phyloP scores from a whole-genome alignment of 2,888 invertebrate genomes.

The Rotaria socialis region DNA sequence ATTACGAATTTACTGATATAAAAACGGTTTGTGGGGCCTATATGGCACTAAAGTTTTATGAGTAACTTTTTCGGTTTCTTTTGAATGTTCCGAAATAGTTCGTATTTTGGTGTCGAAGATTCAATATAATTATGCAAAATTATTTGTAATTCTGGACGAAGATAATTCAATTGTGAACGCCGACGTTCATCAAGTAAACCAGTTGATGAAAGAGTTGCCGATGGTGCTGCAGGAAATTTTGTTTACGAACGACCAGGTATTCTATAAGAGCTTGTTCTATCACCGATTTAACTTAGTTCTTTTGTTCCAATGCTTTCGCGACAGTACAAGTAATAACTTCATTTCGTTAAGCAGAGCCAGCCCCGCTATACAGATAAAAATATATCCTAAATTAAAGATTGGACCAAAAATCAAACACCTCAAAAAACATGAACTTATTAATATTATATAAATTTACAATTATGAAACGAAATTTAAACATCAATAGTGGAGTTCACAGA shows the following conservation, averaged over 20 bases:
- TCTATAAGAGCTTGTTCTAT: neutral
- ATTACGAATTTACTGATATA: neutral
- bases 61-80: neutral
- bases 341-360: no score
- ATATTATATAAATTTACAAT: no score
- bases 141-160: neutral
- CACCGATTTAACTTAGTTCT: no score
- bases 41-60: neutral
- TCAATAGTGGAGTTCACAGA: no score
- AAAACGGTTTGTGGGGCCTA: neutral
- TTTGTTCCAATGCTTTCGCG: no score
- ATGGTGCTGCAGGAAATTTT: neutral
- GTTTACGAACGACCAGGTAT: neutral
- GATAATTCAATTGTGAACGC: neutral
- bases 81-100: neutral
- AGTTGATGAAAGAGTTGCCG: neutral
- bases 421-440: no score
- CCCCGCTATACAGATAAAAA: no score
- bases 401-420: no score
- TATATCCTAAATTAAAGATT: no score
- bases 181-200: constrained; percentile 4
- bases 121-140: no score
- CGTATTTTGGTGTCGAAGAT: neutral
- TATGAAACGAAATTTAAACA: no score
- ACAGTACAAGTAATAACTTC: no score